These are phyloP conservation scores for Coptodon rendalli DNA, from an alignment of 2,113 vertebrate species.

Conservation along the genomic window DNA sequence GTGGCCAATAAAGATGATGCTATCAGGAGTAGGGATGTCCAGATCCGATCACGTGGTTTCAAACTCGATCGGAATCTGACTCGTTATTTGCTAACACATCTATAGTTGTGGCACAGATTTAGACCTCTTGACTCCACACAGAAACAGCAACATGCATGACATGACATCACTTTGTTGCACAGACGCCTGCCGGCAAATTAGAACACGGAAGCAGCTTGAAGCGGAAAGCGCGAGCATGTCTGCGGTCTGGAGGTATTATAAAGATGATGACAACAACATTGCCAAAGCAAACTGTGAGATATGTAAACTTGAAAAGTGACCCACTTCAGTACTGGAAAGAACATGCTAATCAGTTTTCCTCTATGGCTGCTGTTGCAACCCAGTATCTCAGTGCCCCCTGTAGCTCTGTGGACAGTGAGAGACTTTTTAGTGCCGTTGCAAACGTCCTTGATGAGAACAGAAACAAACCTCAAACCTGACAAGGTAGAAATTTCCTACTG, in stretches of 20 bases:
- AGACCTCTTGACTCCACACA: background rate
- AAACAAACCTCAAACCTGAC: background rate
- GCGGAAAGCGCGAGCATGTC: background rate
- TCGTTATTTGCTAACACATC: background rate
- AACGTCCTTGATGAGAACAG: background rate
- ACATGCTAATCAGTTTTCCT: background rate
- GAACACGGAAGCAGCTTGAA: background rate
- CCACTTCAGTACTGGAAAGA: background rate
- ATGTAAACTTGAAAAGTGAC: too few relatives aligned
- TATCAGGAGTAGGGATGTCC: background rate
- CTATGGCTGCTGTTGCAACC: background rate
- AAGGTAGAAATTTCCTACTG: background rate
- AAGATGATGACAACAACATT: background rate
- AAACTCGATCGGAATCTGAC: background rate
- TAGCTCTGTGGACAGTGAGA: background rate
- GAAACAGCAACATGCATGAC: accelerated
- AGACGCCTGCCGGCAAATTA: background rate
- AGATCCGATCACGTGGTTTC: background rate
- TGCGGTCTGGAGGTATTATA: background rate
- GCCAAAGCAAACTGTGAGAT: background rate
- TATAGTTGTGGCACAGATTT: accelerated
- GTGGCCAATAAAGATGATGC: background rate
- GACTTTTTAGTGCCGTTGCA: background rate
- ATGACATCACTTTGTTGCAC: background rate
- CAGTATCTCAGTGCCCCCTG: background rate